These are phyloP conservation scores for Syrrhaptes paradoxus DNA, from an alignment of 2,113 vertebrate genomes.

Conservation along the genomic window DNA sequence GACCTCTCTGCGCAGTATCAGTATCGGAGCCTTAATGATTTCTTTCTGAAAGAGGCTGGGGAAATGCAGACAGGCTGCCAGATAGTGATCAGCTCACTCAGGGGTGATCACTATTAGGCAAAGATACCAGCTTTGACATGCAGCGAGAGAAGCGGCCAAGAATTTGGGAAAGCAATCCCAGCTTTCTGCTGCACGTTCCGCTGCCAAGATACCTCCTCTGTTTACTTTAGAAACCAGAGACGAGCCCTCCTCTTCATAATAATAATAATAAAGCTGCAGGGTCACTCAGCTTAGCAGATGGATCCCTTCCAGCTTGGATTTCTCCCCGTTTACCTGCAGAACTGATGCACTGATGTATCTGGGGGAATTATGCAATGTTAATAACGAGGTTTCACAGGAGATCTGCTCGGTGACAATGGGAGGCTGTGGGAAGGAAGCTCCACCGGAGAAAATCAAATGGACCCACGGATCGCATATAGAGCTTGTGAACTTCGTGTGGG, in stretches of 20 bases:
- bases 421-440: conserved; percentile 12
- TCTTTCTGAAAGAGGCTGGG: conserved; percentile 31
- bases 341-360: background rate
- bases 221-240: conserved; percentile 59
- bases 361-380: background rate
- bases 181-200: background rate
- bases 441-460: background rate
- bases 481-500: background rate
- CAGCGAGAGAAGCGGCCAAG: conserved; percentile 35
- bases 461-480: background rate
- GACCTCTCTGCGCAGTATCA: background rate
- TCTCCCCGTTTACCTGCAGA: background rate
- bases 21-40: conserved; percentile 57
- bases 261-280: conserved; percentile 37
- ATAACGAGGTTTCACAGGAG: background rate
- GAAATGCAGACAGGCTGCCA: conserved; percentile 60
- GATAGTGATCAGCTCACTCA: conserved; percentile 33
- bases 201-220: conserved; percentile 63
- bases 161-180: conserved; percentile 49
- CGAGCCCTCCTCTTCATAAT: background rate
- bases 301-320: conserved; percentile 27
- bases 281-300: conserved; percentile 37
- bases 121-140: conserved; percentile 72
- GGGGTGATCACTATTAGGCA: conserved; percentile 34
- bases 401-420: background rate